Base-by-base conservation (phyloP, 2,888 invertebrate species). In the Phalera bucephala region DNA sequence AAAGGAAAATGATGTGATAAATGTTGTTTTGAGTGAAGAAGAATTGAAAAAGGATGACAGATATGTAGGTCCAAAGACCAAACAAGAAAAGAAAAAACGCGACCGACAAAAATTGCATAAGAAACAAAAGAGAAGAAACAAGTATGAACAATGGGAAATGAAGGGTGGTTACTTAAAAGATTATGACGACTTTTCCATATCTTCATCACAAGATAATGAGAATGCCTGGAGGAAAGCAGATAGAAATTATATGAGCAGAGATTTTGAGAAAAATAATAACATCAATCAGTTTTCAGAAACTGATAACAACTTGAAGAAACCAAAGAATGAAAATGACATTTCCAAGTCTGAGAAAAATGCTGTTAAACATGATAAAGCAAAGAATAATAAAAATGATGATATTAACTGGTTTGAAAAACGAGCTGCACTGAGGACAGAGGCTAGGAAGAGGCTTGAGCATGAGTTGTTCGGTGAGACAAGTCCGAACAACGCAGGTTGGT, bases 111-210 rank as follows among this genome's bases (percentile, higher is more conserved):
- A 84, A 49, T 51, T 62, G 34, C 72, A 80, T 44, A 87, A 84
- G 49, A 89, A 81, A 45, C 84, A 82, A 52, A 88, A 88, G 46
- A 75, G 83, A 32, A 77, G 68, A 44, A 81, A 84, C 53, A 87
- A 85, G 51, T 82, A 86, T 60, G 85, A 86, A 46, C 80, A 85
- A 41, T 88, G 84, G 80, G 84, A 87, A 62, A 80, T 85, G 73
- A 88, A 88, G 50, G 82, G 79, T 15, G 85, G 82, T 13, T 80
- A 81, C 34, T 52, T 84, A 47, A 80, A 80, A 52, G 81, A 87
- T 53, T 87, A 73, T 63, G 87, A 85, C 52, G 78, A 82, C 29
- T 69, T 74, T 37, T 73, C 78, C 15, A 29, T 70, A 31, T 63
- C 59, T 21, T 76, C 73, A 40, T 63, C 73, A 14, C 72, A 70